phyloP scores from a whole-genome alignment of 2,113 vertebrate species.

The Charadrius vociferus region DNA sequence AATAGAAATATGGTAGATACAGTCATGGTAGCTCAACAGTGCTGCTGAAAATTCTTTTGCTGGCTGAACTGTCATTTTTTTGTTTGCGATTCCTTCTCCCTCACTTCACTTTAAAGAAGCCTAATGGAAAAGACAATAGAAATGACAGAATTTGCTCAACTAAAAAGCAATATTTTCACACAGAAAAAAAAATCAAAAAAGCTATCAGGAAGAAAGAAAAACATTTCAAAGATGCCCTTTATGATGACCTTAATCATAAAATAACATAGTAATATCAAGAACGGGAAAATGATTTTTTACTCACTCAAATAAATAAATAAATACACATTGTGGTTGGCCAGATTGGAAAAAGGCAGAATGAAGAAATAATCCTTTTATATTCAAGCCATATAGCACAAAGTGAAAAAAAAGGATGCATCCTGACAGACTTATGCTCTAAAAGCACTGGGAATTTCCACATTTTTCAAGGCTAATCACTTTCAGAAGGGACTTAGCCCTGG shows the following conservation, averaged over 20 bases:
- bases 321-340: background rate
- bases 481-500: background rate
- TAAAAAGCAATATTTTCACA: background rate
- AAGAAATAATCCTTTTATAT: background rate
- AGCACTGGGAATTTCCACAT: background rate
- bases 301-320: background rate
- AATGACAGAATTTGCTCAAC: background rate
- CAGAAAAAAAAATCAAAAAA: background rate
- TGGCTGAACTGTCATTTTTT: background rate
- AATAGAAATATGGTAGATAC: background rate
- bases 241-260: background rate
- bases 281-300: background rate
- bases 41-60: background rate
- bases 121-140: background rate
- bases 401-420: background rate
- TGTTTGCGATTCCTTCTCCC: background rate
- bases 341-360: background rate
- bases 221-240: background rate
- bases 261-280: background rate
- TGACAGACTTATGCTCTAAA: slow-evolving; percentile 46
- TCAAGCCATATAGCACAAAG: background rate
- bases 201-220: background rate
- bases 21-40: background rate
- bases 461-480: background rate
- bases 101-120: background rate